Evolutionary conservation across 2,797 vertebrate genomes (phyloP).

Genomic region (Sphenodon punctatus): DNA sequence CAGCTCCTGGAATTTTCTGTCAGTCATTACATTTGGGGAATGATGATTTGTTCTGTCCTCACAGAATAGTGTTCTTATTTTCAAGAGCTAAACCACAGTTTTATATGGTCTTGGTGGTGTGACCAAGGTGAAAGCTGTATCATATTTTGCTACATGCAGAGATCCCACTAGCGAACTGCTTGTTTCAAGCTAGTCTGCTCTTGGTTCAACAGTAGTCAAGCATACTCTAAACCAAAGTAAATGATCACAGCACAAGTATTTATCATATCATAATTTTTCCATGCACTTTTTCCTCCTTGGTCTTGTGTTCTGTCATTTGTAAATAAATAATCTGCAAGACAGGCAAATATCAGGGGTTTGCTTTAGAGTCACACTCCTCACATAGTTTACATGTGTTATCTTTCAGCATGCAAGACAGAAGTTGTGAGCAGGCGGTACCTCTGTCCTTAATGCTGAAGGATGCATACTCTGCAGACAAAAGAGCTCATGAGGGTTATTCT

Average conservation of each 20-base stretch:
- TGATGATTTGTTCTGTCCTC: background rate
- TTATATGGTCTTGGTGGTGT: no score
- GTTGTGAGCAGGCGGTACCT: conserved; percentile 79
- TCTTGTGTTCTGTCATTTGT: background rate
- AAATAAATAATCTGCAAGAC: background rate
- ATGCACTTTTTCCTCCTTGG: background rate
- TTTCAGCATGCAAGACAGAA: conserved; percentile 89
- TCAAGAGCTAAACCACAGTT: no score
- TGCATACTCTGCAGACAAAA: conserved; percentile 61
- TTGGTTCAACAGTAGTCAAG: background rate
- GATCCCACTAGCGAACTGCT: background rate
- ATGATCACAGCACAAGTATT: background rate
- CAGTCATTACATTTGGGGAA: background rate
- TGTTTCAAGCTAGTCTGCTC: background rate
- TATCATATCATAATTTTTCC: background rate
- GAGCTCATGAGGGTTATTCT: conserved; percentile 60
- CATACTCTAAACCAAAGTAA: background rate
- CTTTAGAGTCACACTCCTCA: background rate
- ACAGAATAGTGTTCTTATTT: no score
- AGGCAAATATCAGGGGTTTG: background rate
- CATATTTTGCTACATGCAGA: background rate
- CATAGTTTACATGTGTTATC: conserved; percentile 19
- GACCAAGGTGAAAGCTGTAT: no score
- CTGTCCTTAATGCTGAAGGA: conserved; percentile 80
- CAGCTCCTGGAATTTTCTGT: background rate